Evolutionary conservation across 1,140 invertebrate species (phyloP), one percentile per base, ranked within the genome.

Genomic region (Philopotamus ludificatus): DNA sequence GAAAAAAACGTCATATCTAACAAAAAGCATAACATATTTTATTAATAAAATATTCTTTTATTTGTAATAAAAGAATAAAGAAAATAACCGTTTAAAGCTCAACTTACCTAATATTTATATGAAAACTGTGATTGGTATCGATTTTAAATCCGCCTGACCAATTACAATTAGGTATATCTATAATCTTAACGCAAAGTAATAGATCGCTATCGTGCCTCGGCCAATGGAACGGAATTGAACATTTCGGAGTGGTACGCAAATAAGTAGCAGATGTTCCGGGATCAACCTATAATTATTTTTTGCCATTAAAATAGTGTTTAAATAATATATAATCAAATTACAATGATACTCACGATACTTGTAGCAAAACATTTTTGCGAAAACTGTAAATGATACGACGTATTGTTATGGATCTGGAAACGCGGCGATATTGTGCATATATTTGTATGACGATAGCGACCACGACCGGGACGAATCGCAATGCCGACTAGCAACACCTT

Each of bases 101-200:
- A 41, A 44, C 62, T 73, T 73, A 89, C 88, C 89, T 84, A 72
- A 97, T 87, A 70, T 95, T 97, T 18, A 98, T 85, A 70, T 98
- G 95, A 73, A 97, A 84, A 0, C 94, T 95, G 72, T 93, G 86
- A 51, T 91, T 89, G 49, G 85, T 84, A 72, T 96, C 94, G 54
- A 98, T 88, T 39, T 85, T 82, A 74, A 98, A 95, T 3, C 95
- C 95, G 26, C 94, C 94, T n/a, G 94, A 97, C 96, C 96, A 99
- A 73, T 86, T 82, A 73, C 87, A 90, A 62, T 86, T 80, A 21
- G 81, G 78, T 12, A 92, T 78, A 71, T 91, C 85, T 50, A 89
- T 77, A 39, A 96, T 82, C 23, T 89, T 82, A 0, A 97, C 86
- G 78, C 95, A 97, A 1, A 99, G 80, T 47, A 97, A 78, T 73